Evolutionary conservation across 64 coral and sea anemone species (phyloP), one percentile per base, ranked within the genome.

Genomic region (Stichodactyla mertensii): DNA sequence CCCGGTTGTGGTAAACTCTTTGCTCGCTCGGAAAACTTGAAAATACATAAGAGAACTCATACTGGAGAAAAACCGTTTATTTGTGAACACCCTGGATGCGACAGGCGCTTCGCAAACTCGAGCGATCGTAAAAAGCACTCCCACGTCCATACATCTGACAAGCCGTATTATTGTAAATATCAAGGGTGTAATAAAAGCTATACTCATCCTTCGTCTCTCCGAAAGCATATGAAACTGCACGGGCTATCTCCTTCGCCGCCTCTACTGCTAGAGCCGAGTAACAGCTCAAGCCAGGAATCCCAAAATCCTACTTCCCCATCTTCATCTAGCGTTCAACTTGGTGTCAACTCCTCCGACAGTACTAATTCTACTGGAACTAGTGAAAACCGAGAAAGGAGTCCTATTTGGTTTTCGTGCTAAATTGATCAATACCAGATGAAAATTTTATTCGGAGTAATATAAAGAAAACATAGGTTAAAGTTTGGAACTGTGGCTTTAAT

Each of bases 191-290:
- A 97, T 55, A 97, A 97, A 88, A 97, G 94, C 77, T 97, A 97
- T 61, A 97, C 94, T 4, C 94, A 97, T 70, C 94, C 94, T 20
- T 92, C 89, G 15, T 97, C 94, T 64, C 91, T 97, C 57, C 79
- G 94, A 6, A 97, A 97, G 58, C 94, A 97, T 70, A 97, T 97
- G 94, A 97, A 97, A 84, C 86, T 97, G n/a, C 94, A 97, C 19
- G 94, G 92, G 10, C 85, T 97, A 24, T 97, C 94, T n/a, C 94
- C 94, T 84, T 92, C 94, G 60, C 88, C 92, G 13, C 88, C 90
- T 31, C 90, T 80, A 0, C 61, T 92, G 59, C 77, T 52, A 57
- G 90, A 92, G 57, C 52, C 90, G 4, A 54, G 78, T 16, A 55
- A 24, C 53, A 53, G 7, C 10, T 81, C 78, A 0, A 81, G 16